Base-by-base conservation (phyloP, 2,113 vertebrate species). In the Cygnus buccinator region DNA sequence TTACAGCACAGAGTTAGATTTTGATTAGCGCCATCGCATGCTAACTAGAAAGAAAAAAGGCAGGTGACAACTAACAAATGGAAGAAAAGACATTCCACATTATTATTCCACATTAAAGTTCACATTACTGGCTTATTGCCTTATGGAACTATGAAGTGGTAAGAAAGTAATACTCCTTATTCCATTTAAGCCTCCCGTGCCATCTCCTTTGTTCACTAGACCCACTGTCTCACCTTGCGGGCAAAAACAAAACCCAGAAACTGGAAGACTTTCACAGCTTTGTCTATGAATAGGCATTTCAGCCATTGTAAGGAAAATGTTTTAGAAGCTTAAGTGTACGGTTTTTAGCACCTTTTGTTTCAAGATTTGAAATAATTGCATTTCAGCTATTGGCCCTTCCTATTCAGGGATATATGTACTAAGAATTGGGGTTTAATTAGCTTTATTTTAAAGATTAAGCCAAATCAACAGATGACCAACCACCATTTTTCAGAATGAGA, bases 121-220 rank as follows among this genome's bases (percentile, higher is more conserved):
- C 44, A 12, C 1, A 6, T 46, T 72, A 80, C 25, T 72, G 28
- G 43, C 22, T 44, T 72, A 52, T 55, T 78, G 82, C 22, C 29
- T 58, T 67, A 65, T 1, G 1, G n/a, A 61, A 84, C 25, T 61
- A 35, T 28, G 72, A 76, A 29, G 15, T n/a, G 21, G 68, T 3
- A 76, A 79, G 57, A 52, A 81, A 13, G 20, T 63, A 73, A 57
- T 33, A 4, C 41, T 88, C n/a, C 46, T 52, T 76, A 37, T 12
- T 65, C 44, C 43, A 14, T 31, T 39, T 10, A 20, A 3, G 4
- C 5, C 0, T 57, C 5, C 0, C 31, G 48, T 89, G 68, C 4
- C 7, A 10, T 35, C 62, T 23, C 21, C 46, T 61, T 68, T 48
- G 35, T 63, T 58, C 19, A 3, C 31, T 59, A 58, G 68, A n/a